These are phyloP conservation scores for Pseudochirops cupreus DNA, from an alignment of 2,797 vertebrate species.

Conservation along the genomic window DNA sequence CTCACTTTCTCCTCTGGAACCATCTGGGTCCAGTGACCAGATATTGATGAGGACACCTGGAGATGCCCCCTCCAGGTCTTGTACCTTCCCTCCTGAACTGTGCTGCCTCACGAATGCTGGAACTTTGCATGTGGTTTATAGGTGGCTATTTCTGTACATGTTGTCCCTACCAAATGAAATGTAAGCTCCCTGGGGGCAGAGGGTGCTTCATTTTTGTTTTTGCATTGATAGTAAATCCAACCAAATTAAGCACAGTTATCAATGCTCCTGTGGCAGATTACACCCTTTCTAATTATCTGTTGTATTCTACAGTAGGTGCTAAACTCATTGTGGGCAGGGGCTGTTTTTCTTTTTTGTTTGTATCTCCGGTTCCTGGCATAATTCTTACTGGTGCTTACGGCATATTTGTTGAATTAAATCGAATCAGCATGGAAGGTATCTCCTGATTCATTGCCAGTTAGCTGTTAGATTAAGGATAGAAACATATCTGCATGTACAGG, in stretches of 20 bases:
- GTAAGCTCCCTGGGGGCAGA: background rate
- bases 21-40: no score
- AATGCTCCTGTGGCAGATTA: background rate
- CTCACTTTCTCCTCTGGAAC: no score
- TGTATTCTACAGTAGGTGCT: background rate
- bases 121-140: background rate
- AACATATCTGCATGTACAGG: background rate
- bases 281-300: background rate
- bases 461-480: background rate
- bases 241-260: background rate
- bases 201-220: background rate
- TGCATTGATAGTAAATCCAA: background rate
- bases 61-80: background rate
- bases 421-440: background rate
- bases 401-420: background rate
- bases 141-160: background rate
- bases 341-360: background rate
- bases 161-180: background rate
- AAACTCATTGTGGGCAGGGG: background rate
- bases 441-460: slow-evolving; percentile 11
- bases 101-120: background rate
- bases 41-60: no score
- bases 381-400: background rate
- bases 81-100: background rate
- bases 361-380: background rate